Base-by-base conservation (phyloP, 2,113 vertebrate species). In the Holacanthus passer region DNA sequence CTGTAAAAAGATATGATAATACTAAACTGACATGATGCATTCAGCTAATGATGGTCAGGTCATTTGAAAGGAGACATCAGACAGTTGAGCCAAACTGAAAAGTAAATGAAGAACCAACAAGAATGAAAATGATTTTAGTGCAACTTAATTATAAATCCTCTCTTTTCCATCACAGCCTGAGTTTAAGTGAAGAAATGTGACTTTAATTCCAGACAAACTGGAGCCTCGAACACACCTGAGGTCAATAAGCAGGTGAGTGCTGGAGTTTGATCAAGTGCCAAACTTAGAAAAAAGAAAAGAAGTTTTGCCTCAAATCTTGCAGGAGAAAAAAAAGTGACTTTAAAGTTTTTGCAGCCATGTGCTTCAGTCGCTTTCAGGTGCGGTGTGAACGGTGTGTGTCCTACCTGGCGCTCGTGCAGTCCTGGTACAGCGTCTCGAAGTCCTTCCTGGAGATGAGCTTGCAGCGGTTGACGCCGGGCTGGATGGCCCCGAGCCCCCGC, bases 331-430 rank as follows among this genome's bases (percentile, higher is more conserved):
- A n/a, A n/a, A n/a, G n/a, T n/a, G n/a, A n/a, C n/a, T n/a, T n/a
- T n/a, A n/a, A n/a, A n/a, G n/a, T n/a, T n/a, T n/a, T n/a, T n/a
- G n/a, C n/a, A n/a, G n/a, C n/a, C n/a, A n/a, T n/a, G n/a, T n/a
- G n/a, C n/a, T n/a, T n/a, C n/a, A n/a, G n/a, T n/a, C n/a, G n/a
- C n/a, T n/a, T n/a, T n/a, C n/a, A n/a, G n/a, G n/a, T n/a, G n/a
- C n/a, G n/a, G n/a, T n/a, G n/a, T n/a, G n/a, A n/a, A n/a, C n/a
- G n/a, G n/a, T n/a, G n/a, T n/a, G n/a, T n/a, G n/a, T n/a, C n/a
- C n/a, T n/a, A 99, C 97, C 97, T 97, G 89, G 97, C 97, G 88
- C 96, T 97, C 90, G 97, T 98, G 95, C 97, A 99, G 94, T 98
- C 97, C 81, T 95, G 96, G 96, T 98, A 99, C 89, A 99, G 96